Evolutionary conservation across 1,140 invertebrate genomes (phyloP).

Genomic region (Halyomorpha halys): DNA sequence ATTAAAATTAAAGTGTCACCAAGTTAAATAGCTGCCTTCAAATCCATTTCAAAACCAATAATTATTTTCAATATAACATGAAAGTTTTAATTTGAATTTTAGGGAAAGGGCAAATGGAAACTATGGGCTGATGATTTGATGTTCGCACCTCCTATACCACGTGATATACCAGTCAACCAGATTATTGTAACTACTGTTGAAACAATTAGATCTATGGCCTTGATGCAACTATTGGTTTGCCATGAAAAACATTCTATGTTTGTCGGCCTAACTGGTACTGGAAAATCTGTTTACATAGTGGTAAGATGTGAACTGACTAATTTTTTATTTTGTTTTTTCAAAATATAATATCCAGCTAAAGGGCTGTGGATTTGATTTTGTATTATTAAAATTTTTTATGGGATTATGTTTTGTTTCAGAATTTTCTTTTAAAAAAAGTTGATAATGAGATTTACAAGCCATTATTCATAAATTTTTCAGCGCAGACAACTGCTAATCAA

Average conservation of each 20-base stretch:
- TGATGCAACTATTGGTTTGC: constrained; percentile 65
- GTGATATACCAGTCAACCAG: constrained; percentile 85
- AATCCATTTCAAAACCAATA: too few relatives aligned
- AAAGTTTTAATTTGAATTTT: constrained; percentile 12
- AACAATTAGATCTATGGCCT: constrained; percentile 65
- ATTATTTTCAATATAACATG: too few relatives aligned
- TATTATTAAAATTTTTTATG: background rate
- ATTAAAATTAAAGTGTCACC: too few relatives aligned
- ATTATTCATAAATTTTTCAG: constrained; percentile 83
- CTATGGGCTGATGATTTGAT: constrained; percentile 77
- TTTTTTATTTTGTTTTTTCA: too few relatives aligned
- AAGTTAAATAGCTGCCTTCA: too few relatives aligned
- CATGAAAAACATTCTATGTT: constrained; percentile 74
- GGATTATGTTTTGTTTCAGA: constrained; percentile 36
- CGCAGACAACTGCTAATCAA: constrained; percentile 85
- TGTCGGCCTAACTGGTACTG: constrained; percentile 85
- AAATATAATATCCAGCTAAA: too few relatives aligned
- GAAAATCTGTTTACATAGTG: constrained; percentile 74
- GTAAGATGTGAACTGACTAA: constrained; percentile 33
- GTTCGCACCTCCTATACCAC: constrained; percentile 64
- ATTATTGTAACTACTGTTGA: constrained; percentile 87
- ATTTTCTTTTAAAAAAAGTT: constrained; percentile 74
- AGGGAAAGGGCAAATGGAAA: constrained; percentile 82
- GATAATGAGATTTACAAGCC: constrained; percentile 73
- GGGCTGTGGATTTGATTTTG: background rate